These are phyloP conservation scores for Neuroterus valhalla DNA, from an alignment of 1,140 invertebrate genomes.

Conservation along the genomic window DNA sequence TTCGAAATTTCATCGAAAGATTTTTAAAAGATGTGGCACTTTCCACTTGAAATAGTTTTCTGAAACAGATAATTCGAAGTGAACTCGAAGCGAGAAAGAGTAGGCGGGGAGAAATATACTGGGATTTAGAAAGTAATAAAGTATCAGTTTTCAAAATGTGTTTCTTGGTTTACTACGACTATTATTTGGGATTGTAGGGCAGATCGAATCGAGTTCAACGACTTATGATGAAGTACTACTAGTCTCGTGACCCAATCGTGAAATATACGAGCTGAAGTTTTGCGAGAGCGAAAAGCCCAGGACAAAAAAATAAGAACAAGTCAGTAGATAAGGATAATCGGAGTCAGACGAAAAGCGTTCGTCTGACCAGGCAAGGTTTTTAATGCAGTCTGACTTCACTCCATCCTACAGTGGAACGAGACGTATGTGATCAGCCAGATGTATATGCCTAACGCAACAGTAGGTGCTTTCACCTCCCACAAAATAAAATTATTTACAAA, in stretches of 20 bases:
- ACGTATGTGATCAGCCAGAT: neutral
- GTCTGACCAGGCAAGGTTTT: neutral
- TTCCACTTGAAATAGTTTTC: neutral
- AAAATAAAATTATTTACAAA: too few species aligned
- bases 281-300: slow-evolving; percentile 2
- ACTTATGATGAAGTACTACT: slow-evolving; percentile 20
- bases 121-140: slow-evolving; percentile 27
- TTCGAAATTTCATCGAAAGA: neutral
- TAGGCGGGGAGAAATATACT: slow-evolving; percentile 2
- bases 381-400: neutral
- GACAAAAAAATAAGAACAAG: slow-evolving; percentile 27
- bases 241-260: slow-evolving; percentile 27
- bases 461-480: neutral
- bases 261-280: slow-evolving; percentile 23
- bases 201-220: slow-evolving; percentile 28
- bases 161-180: slow-evolving; percentile 4
- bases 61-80: neutral
- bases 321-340: slow-evolving; percentile 31
- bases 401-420: neutral
- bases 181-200: slow-evolving; percentile 17
- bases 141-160: slow-evolving; percentile 13
- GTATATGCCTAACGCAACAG: too few species aligned
- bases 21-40: neutral
- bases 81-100: neutral
- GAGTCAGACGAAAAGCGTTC: slow-evolving; percentile 11